A percentile compares a stretch with the other conserved stretches of the same genome.
phyloP scores from a whole-genome alignment of 2,888 invertebrate genomes.

The Athalia rosae region DNA sequence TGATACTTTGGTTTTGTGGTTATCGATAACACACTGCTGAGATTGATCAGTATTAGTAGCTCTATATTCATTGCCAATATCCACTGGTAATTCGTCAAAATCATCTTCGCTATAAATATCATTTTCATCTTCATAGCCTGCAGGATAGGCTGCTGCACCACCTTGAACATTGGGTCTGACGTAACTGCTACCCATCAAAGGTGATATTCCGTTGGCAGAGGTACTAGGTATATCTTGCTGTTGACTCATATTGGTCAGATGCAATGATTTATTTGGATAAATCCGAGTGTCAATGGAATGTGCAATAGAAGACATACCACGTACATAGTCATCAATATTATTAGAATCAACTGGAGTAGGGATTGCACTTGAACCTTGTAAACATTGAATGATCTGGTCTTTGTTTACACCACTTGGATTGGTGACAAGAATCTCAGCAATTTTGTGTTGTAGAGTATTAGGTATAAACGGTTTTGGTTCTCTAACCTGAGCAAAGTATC shows the following conservation, averaged over 20 bases:
- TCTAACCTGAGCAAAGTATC: background rate
- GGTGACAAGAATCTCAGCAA: constrained; percentile 49
- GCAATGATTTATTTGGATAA: constrained; percentile 42
- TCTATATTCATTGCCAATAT: background rate
- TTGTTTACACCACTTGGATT: constrained; percentile 53
- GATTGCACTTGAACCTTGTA: background rate
- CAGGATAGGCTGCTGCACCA: background rate
- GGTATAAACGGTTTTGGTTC: constrained; percentile 47
- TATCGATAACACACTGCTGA: background rate
- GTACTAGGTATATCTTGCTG: background rate
- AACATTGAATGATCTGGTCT: constrained; percentile 28
- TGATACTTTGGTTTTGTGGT: background rate
- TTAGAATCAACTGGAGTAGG: constrained; percentile 44
- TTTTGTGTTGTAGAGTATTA: constrained; percentile 40
- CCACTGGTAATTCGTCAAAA: background rate
- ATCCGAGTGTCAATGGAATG: constrained; percentile 33
- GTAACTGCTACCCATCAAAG: background rate
- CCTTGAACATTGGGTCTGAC: no score
- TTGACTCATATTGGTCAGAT: background rate
- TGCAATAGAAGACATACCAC: constrained; percentile 52
- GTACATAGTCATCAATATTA: constrained; percentile 54
- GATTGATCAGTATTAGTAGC: background rate
- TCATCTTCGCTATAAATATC: background rate
- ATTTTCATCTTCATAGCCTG: background rate
- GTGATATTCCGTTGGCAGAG: no score